phyloP scores from a whole-genome alignment of 2,113 vertebrate genomes.

The Aviceda subcristata region DNA sequence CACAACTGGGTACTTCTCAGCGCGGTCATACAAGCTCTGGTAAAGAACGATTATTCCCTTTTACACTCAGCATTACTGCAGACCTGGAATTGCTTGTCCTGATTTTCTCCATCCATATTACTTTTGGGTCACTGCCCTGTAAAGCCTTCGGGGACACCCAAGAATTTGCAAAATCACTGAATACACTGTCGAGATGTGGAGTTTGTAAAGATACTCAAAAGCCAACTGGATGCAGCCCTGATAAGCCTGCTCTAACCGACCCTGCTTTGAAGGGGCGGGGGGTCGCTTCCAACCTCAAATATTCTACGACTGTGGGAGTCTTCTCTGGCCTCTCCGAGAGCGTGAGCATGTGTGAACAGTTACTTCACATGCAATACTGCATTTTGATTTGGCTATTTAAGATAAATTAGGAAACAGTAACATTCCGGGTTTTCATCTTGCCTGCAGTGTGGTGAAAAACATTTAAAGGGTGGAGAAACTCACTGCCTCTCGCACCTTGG shows the following conservation, averaged over 20 bases:
- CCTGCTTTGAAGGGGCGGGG: neutral
- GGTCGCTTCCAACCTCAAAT: neutral
- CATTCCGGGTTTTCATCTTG: neutral
- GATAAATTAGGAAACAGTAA: neutral
- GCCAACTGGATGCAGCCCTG: neutral
- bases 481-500: neutral
- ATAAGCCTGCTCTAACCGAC: neutral
- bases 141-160: neutral
- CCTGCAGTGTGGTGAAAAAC: neutral
- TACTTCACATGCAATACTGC: neutral
- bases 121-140: neutral
- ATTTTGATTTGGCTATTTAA: neutral
- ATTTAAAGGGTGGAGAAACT: neutral
- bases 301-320: neutral
- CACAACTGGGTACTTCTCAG: neutral
- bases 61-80: neutral
- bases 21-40: neutral
- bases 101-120: neutral
- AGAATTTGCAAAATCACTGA: neutral
- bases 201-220: neutral
- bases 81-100: neutral
- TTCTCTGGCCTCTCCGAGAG: neutral
- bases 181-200: neutral
- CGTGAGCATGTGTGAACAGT: rapidly evolving
- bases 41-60: neutral